These are phyloP conservation scores for human (Homo sapiens) DNA, from an alignment of 2,113 vertebrate genomes.

Conservation along the genomic window DNA sequence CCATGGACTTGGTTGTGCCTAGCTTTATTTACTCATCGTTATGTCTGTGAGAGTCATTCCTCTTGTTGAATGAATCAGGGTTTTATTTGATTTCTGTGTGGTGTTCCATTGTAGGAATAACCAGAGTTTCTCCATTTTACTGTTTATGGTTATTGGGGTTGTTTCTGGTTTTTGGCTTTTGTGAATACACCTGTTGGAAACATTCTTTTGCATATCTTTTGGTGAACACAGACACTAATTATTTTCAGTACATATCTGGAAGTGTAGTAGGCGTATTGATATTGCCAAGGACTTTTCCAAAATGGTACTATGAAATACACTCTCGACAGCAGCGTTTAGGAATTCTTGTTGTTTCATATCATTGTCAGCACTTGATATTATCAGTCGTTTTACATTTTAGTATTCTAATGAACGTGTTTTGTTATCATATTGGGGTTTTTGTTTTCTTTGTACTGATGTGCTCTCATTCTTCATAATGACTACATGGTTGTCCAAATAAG, in stretches of 20 bases:
- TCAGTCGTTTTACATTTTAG: neutral
- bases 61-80: neutral
- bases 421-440: neutral
- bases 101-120: neutral
- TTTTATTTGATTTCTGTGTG: neutral
- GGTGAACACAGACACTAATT: neutral
- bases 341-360: neutral
- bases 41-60: neutral
- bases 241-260: neutral
- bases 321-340: too few relatives aligned
- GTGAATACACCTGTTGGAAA: neutral
- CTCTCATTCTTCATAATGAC: neutral
- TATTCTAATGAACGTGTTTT: neutral
- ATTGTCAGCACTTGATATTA: neutral
- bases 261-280: neutral
- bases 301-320: neutral
- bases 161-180: neutral
- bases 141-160: neutral
- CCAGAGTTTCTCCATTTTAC: neutral
- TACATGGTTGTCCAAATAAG: accelerated
- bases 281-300: neutral
- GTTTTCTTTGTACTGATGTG: neutral
- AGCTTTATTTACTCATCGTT: neutral
- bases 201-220: neutral
- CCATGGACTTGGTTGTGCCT: neutral